phyloP scores from a whole-genome alignment of 2,113 vertebrate genomes.

The Gobio gobio region DNA sequence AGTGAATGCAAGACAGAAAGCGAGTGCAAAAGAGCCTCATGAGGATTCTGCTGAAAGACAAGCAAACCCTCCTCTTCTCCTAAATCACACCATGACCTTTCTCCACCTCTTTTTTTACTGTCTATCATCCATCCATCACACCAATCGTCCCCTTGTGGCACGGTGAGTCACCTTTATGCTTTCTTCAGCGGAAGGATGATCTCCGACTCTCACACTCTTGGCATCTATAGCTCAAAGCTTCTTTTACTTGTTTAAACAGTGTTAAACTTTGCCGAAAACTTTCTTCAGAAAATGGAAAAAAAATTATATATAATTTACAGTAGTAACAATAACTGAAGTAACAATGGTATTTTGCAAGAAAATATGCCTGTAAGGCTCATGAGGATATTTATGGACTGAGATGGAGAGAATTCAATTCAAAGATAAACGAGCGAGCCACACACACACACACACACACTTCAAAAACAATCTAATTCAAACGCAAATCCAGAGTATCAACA shows the following conservation, averaged over 20 bases:
- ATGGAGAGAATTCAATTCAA: neutral
- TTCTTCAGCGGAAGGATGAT: conserved; percentile 7
- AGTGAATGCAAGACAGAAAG: conserved; percentile 10
- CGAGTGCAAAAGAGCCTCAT: conserved; percentile 44
- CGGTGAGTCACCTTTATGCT: conserved; percentile 49
- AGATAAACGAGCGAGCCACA: neutral
- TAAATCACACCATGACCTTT: conserved; percentile 63
- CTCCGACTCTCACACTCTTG: neutral
- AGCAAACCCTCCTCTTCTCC: conserved; percentile 60
- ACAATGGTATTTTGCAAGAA: neutral
- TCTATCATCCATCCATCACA: conserved; percentile 68
- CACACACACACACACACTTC: neutral
- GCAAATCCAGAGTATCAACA: conserved; percentile 1
- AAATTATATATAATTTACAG: neutral
- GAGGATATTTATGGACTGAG: neutral
- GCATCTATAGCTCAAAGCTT: too few relatives aligned
- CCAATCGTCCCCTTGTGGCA: conserved; percentile 46
- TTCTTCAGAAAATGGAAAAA: neutral
- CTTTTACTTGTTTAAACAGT: too few relatives aligned
- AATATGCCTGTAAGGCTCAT: neutral
- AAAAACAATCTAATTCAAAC: neutral
- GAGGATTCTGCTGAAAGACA: conserved; percentile 69
- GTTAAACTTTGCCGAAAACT: neutral
- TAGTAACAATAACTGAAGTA: neutral
- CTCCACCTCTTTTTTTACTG: conserved; percentile 27